Evolutionary conservation across 2,113 vertebrate genomes (phyloP).

Genomic region (Neolamprologus brichardi): DNA sequence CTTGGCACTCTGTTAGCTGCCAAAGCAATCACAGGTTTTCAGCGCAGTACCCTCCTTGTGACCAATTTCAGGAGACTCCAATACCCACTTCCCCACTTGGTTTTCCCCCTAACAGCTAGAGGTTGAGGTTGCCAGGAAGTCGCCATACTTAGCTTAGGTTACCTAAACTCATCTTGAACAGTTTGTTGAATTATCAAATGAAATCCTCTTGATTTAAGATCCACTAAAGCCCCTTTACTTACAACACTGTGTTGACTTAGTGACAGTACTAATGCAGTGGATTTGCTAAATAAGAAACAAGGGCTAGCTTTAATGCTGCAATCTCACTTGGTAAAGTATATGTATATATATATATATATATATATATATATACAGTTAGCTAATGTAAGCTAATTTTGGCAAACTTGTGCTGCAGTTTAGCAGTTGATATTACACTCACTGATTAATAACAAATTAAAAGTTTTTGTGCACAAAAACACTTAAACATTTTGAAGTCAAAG

Average conservation of each 20-base stretch:
- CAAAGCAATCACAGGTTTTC: not conserved
- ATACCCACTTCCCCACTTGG: not conserved
- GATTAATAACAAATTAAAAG: not conserved
- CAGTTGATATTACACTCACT: not conserved
- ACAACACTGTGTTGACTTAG: not conserved
- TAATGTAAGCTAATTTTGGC: not conserved
- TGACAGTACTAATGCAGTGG: not conserved
- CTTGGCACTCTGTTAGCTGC: not conserved
- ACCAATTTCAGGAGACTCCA: not conserved
- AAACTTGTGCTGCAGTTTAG: not conserved
- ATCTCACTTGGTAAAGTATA: not conserved
- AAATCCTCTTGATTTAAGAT: not conserved
- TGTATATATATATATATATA: too few relatives aligned
- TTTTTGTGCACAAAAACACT: not conserved
- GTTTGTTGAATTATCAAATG: not conserved
- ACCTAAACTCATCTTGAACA: not conserved
- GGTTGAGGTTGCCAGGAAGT: not conserved
- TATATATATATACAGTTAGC: not conserved
- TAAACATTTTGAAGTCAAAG: not conserved
- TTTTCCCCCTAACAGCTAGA: not conserved
- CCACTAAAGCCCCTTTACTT: not conserved
- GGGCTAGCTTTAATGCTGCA: not conserved
- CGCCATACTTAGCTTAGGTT: not conserved
- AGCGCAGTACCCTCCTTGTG: not conserved
- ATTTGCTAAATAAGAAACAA: not conserved